Evolutionary conservation across 2,888 invertebrate species (phyloP), one percentile per base, ranked within the genome.

Genomic region (Ganaspis brasiliensis): DNA sequence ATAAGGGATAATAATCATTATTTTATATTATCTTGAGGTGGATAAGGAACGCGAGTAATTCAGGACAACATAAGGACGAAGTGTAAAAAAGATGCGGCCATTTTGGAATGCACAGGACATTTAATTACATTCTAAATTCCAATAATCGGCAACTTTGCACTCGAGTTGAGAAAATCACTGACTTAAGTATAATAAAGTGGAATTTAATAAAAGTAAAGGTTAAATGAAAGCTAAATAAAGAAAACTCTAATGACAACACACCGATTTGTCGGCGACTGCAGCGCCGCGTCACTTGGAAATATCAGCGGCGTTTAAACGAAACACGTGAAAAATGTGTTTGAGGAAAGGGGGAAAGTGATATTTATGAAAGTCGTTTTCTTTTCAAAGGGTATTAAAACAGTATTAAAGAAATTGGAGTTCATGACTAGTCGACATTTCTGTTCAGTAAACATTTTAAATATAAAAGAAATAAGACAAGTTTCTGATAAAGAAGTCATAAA

Each of bases 221-320:
- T 52, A 52, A 52, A 52, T 6, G 19, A 40, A 40, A 16, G 61
- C 8, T 21, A 40, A 12, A 19, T 24, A 37, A 59, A 14, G 63
- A 37, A 24, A 37, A 16, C 61, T n/a, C n/a, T 31, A 67, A 24
- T 45, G 24, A 45, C 12, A 26, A 57, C 6, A 26, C 21, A 67
- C 19, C 8, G 14, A 67, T 14, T 21, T 37, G 24, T 40, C 21
- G 35, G 63, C 45, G 37, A 67, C 24, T 6, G 10, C 40, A 67
- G 63, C 63, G 63, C 45, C 63, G 63, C 63, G 45, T 24, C 63
- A n/a, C 63, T 40, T n/a, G 19, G 24, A 63, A 63, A 56, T 56
- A 56, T 24, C 56, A 56, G 19, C 10, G 61, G 37, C 19, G 21
- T 14, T 45, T 67, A 10, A 1, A 21, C 3, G 45, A 67, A 67